These are phyloP conservation scores for Lasioglossum vierecki DNA, from an alignment of 2,888 invertebrate species.

Conservation along the genomic window DNA sequence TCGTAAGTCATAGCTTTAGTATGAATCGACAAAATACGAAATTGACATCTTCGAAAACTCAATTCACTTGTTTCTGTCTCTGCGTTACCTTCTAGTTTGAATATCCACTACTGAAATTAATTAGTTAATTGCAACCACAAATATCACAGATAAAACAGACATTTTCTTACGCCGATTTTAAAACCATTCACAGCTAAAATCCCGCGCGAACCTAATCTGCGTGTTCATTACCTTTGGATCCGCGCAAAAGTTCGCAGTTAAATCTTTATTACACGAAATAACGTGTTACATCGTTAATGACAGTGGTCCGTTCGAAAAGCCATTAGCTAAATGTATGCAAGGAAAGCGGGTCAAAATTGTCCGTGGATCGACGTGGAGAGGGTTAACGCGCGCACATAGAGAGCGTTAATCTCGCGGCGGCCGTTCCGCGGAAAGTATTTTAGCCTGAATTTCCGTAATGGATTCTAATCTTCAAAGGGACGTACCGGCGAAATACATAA, in stretches of 20 bases:
- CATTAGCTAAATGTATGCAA: not conserved
- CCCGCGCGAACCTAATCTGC: not conserved
- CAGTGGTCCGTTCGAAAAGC: not conserved
- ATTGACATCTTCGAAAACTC: too few relatives aligned
- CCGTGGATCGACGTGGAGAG: not conserved
- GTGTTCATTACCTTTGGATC: not conserved
- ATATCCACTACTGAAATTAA: not conserved
- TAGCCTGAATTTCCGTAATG: not conserved
- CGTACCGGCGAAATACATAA: conserved; percentile 7
- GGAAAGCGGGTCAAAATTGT: not conserved
- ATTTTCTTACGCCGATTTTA: not conserved
- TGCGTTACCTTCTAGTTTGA: not conserved
- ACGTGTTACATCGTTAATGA: not conserved
- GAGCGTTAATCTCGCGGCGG: not conserved
- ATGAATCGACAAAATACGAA: too few relatives aligned
- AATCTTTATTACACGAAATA: not conserved
- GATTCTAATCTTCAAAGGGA: not conserved
- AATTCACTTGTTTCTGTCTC: not conserved
- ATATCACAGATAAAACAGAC: not conserved
- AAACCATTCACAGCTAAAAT: too few relatives aligned
- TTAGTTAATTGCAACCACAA: not conserved
- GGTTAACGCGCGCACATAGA: not conserved
- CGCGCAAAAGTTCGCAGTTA: not conserved
- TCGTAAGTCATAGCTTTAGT: too few relatives aligned
- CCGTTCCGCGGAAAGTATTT: not conserved